Evolutionary conservation across 2,888 invertebrate genomes (phyloP).

Genomic region (Archips crataeganus): DNA sequence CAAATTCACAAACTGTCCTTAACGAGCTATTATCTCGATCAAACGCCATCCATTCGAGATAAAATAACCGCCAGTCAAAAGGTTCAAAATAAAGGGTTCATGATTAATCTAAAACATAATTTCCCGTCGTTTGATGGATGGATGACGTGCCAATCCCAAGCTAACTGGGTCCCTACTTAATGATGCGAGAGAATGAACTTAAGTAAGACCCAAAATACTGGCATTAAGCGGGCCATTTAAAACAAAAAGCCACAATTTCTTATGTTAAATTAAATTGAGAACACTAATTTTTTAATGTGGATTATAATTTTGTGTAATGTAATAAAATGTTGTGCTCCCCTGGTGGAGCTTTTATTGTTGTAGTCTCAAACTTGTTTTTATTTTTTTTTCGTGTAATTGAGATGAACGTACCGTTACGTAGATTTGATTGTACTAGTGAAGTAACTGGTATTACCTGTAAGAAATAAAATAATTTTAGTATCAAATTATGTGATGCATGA

Average conservation of each 20-base stretch:
- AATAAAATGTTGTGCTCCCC: slow-evolving; percentile 2
- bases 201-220: slow-evolving; percentile 1
- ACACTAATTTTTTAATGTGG: background rate
- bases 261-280: slow-evolving; percentile 5
- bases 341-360: slow-evolving; percentile 4
- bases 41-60: slow-evolving; percentile 15
- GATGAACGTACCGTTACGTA: background rate
- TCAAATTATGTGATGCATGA: no score
- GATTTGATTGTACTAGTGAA: background rate
- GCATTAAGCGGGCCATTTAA: slow-evolving; percentile 1
- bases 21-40: slow-evolving; percentile 13
- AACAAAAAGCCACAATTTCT: slow-evolving; percentile 9
- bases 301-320: slow-evolving; percentile 1
- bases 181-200: slow-evolving; percentile 25
- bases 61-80: slow-evolving; percentile 26
- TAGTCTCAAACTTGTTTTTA: background rate
- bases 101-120: slow-evolving; percentile 77
- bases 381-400: background rate
- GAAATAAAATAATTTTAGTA: background rate
- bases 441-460: background rate
- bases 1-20: slow-evolving; percentile 3
- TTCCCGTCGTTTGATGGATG: slow-evolving; percentile 73
- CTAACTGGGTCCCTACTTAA: slow-evolving; percentile 34
- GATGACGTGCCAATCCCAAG: slow-evolving; percentile 57
- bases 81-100: slow-evolving; percentile 60